A percentile compares a stretch with the other conserved stretches of the same genome.
Conservation (phyloP, 2,113 vertebrate genomes). For the Erpornis zantholeuca region DNA sequence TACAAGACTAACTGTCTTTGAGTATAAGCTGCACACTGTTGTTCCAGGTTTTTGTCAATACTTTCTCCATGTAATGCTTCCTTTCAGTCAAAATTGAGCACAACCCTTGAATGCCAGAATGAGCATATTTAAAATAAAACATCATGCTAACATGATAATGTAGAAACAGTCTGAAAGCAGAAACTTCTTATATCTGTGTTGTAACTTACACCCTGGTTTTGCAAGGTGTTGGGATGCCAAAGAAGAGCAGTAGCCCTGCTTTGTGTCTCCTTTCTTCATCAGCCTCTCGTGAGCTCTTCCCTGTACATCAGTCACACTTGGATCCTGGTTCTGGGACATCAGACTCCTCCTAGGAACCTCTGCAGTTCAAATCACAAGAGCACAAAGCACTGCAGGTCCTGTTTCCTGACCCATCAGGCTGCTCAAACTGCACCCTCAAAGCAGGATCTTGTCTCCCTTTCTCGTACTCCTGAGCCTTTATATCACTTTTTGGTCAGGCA, state of each 20-base stretch:
- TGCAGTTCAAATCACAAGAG: background rate
- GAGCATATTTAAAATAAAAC: background rate
- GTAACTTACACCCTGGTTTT: background rate
- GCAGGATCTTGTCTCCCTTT: background rate
- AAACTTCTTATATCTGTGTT: background rate
- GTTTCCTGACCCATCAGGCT: background rate
- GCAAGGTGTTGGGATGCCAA: background rate
- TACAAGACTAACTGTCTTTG: background rate
- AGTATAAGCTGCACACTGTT: background rate
- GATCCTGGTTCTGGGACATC: background rate
- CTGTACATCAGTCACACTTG: background rate
- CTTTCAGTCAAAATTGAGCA: background rate
- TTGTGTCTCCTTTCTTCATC: background rate
- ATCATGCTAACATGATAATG: background rate
- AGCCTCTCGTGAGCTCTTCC: background rate
- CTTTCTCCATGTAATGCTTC: background rate
- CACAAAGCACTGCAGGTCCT: background rate
- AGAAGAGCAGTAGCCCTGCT: background rate
- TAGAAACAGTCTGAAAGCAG: background rate
- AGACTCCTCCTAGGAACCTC: background rate
- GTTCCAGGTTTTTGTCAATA: background rate
- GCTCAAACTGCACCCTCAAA: background rate
- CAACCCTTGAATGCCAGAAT: background rate
- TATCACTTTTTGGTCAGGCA: background rate
- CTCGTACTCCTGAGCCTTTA: background rate